Percentiles rank a stretch among this genome's conserved stretches.
Conservation (phyloP, 2,888 invertebrate genomes). For the Drosophila tanythrix region DNA sequence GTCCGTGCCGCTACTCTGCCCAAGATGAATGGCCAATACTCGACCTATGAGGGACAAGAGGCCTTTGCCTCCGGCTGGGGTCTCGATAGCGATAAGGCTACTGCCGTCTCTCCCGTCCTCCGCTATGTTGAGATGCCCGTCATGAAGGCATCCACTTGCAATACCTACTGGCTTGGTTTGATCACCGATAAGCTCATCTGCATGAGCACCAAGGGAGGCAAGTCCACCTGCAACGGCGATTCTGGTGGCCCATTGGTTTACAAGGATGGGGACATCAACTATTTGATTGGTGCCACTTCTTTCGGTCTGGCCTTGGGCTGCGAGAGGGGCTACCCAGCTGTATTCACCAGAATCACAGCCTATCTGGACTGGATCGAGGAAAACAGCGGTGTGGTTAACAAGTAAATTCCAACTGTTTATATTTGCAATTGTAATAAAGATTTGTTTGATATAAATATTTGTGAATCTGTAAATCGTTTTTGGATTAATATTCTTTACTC, state of each 20-base stretch:
- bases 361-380: constrained; percentile 82
- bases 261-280: constrained; percentile 70
- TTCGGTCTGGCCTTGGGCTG: constrained; percentile 73
- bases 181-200: constrained; percentile 80
- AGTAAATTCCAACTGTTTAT: constrained; percentile 48
- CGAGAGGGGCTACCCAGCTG: constrained; percentile 71
- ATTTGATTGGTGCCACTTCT: constrained; percentile 75
- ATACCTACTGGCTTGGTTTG: constrained; percentile 47
- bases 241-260: constrained; percentile 81
- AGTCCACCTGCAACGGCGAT: constrained; percentile 83
- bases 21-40: constrained; percentile 44
- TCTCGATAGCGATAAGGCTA: constrained; percentile 63
- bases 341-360: constrained; percentile 77
- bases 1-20: constrained; percentile 67
- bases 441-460: background rate
- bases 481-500: background rate
- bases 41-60: constrained; percentile 53
- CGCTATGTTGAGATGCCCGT: constrained; percentile 68
- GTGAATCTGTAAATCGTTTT: background rate
- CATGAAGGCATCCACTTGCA: constrained; percentile 59
- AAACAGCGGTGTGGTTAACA: constrained; percentile 65
- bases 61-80: constrained; percentile 82
- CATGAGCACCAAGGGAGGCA: constrained; percentile 80
- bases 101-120: constrained; percentile 56
- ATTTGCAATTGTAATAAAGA: background rate